Conservation (phyloP, 2,797 vertebrate genomes). For the Onychomys leucogaster region DNA sequence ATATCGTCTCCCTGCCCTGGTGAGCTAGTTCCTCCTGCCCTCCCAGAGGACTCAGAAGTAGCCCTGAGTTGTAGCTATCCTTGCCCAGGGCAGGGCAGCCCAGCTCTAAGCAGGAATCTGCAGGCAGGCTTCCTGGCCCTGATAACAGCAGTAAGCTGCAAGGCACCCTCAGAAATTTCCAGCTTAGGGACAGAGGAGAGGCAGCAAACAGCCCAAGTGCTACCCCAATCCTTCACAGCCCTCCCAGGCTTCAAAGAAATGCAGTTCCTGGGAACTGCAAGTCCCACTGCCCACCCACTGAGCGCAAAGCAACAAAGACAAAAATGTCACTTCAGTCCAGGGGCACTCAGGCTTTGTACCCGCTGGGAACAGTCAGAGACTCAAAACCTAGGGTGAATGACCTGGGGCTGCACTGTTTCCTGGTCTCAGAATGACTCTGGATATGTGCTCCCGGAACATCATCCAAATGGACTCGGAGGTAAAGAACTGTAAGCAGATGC, state of each 20-base stretch:
- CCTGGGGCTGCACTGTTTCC: not conserved
- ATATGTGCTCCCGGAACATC: not conserved
- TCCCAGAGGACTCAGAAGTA: not conserved
- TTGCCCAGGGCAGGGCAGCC: not conserved
- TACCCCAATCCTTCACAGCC: not conserved
- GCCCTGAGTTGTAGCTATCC: not conserved
- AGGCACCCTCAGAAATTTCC: not conserved
- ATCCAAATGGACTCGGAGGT: not conserved
- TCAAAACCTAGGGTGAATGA: not conserved
- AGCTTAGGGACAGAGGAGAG: not conserved
- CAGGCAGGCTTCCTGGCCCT: not conserved
- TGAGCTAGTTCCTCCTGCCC: not conserved
- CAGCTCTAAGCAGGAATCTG: not conserved
- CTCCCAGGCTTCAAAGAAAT: constrained; percentile 12
- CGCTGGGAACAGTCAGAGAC: not conserved
- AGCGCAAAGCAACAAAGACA: not conserved
- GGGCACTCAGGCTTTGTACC: not conserved
- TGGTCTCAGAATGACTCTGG: not conserved
- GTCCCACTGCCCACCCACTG: not conserved
- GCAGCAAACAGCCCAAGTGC: not conserved
- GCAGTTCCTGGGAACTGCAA: not conserved
- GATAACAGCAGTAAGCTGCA: not conserved
- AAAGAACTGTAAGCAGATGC: not conserved
- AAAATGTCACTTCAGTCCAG: not conserved
- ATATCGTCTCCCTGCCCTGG: not conserved